Conservation (phyloP, 1,140 invertebrate genomes). For the Tetramorium alpestre region DNA sequence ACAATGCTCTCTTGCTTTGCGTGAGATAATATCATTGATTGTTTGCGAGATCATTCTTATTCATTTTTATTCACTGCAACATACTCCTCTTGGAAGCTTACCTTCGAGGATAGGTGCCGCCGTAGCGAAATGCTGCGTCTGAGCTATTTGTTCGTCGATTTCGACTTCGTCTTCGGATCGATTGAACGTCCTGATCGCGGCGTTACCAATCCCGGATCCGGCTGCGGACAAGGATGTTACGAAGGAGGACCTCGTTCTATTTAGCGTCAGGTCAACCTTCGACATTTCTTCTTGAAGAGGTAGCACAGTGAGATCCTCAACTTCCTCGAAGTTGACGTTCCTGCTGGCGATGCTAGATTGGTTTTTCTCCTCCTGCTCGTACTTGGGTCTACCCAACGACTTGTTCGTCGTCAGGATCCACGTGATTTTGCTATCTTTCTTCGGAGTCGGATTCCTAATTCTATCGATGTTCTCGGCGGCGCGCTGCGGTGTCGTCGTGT, state of each 20-base stretch:
- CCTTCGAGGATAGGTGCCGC: slow-evolving; percentile 77
- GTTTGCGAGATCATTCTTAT: not conserved
- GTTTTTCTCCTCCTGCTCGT: slow-evolving; percentile 68
- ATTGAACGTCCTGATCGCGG: slow-evolving; percentile 73
- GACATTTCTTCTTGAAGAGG: slow-evolving; percentile 75
- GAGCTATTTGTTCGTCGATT: slow-evolving; percentile 72
- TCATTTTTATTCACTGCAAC: not conserved
- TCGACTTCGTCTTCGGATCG: slow-evolving; percentile 72
- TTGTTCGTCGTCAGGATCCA: slow-evolving; percentile 74
- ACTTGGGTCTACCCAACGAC: slow-evolving; percentile 64
- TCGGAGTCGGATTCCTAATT: slow-evolving; percentile 47
- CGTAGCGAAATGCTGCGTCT: slow-evolving; percentile 75
- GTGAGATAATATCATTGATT: not conserved
- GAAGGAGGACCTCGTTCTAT: slow-evolving; percentile 69
- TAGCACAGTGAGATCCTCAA: slow-evolving; percentile 79
- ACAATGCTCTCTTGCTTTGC: slow-evolving; percentile 4
- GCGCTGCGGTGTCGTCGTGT: slow-evolving; percentile 28
- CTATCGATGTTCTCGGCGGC: slow-evolving; percentile 28
- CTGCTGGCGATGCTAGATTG: slow-evolving; percentile 58
- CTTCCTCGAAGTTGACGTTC: slow-evolving; percentile 65
- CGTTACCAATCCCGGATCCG: slow-evolving; percentile 28
- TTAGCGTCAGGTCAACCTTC: slow-evolving; percentile 73
- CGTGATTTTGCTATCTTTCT: slow-evolving; percentile 77
- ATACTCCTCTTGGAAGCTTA: slow-evolving; percentile 31
- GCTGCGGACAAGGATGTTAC: slow-evolving; percentile 59